Evolutionary conservation across 2,797 vertebrate species (phyloP).

Genomic region (Cichlasoma orientale): DNA sequence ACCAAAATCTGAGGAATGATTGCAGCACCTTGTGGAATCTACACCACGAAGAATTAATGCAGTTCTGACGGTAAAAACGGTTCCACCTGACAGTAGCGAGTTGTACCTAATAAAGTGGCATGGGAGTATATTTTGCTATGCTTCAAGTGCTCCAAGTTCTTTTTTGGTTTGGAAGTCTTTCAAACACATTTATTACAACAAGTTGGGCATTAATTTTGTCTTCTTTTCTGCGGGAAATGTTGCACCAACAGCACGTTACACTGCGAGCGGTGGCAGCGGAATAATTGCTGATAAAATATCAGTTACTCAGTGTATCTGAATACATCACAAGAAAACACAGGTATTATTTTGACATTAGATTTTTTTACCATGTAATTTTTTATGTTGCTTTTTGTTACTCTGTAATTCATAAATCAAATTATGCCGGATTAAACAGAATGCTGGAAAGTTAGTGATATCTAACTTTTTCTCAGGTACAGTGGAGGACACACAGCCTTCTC

Average conservation of each 20-base stretch:
- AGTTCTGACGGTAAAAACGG: neutral
- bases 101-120: neutral
- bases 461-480: too few species aligned
- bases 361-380: neutral
- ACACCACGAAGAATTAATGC: neutral
- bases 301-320: neutral
- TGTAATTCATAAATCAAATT: neutral
- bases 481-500: too few species aligned
- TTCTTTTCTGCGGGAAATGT: neutral
- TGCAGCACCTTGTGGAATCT: neutral
- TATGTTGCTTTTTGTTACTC: neutral
- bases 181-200: neutral
- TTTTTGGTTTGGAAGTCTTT: neutral
- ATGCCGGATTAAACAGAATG: neutral
- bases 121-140: neutral
- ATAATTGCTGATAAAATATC: neutral
- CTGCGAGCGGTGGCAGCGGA: neutral
- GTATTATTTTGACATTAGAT: neutral
- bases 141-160: neutral
- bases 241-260: neutral
- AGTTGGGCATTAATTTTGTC: neutral
- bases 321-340: neutral
- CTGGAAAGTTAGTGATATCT: neutral
- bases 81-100: neutral
- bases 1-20: neutral